Evolutionary conservation across 2,113 vertebrate genomes (phyloP).

Genomic region (Sebastes schlegelii): DNA sequence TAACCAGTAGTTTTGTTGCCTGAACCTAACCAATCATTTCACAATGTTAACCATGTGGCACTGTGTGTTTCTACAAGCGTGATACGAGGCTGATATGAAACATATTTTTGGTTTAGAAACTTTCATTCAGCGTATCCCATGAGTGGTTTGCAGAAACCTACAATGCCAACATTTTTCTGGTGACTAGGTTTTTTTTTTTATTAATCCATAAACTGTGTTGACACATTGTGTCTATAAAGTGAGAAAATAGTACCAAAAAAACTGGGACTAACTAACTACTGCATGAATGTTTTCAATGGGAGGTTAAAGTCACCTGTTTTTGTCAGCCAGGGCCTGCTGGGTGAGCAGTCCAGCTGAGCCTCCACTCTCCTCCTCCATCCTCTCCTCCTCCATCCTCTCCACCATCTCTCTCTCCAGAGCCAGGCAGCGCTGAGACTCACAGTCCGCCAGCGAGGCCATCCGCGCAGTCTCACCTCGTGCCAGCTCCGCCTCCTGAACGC

Average conservation of each 20-base stretch:
- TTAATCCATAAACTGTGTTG: neutral
- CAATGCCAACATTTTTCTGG: neutral
- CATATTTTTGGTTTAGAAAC: neutral
- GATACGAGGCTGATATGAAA: neutral
- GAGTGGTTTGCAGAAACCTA: neutral
- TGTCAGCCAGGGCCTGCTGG: conserved; percentile 67
- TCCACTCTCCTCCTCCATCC: conserved; percentile 46
- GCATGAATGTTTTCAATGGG: too few relatives aligned
- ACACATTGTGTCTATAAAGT: neutral
- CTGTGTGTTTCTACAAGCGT: neutral
- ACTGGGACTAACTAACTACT: neutral
- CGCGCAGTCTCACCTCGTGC: conserved; percentile 84
- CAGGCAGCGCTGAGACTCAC: conserved; percentile 83
- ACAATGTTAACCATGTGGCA: neutral
- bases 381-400: conserved; percentile 70
- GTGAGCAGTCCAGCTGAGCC: conserved; percentile 5
- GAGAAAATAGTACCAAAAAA: neutral
- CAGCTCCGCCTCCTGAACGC: conserved; percentile 87
- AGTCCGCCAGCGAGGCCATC: conserved; percentile 84
- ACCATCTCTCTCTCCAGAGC: conserved; percentile 86
- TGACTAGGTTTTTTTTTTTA: neutral
- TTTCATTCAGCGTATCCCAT: neutral
- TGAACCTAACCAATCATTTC: neutral
- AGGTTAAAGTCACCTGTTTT: conserved; percentile 82
- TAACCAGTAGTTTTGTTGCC: neutral